These are phyloP conservation scores for Oceanodroma tethys DNA, from an alignment of 2,113 vertebrate genomes.

Conservation along the genomic window DNA sequence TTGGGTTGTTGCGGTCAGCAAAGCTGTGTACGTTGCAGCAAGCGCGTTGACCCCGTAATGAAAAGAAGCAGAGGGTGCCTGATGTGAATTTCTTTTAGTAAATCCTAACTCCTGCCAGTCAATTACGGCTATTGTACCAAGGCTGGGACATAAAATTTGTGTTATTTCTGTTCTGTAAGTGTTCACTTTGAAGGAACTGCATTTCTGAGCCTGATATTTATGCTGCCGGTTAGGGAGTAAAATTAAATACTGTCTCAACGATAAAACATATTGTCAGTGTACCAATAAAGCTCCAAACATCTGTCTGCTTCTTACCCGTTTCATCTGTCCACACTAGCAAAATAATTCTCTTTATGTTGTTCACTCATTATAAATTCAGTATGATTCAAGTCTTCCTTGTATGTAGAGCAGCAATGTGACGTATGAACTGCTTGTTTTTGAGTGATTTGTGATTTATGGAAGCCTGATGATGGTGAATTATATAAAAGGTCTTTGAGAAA, in stretches of 20 bases:
- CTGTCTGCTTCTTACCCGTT: not conserved
- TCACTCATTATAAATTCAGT: not conserved
- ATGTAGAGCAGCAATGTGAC: not conserved
- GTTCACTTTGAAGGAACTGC: not conserved
- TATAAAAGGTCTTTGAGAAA: not conserved
- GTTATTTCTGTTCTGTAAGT: not conserved
- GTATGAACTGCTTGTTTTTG: not conserved
- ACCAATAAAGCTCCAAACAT: not conserved
- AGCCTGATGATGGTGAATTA: not conserved
- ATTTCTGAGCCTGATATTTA: not conserved
- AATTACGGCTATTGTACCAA: not conserved
- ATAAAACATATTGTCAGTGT: not conserved
- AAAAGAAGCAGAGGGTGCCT: not conserved
- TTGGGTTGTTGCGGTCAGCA: not conserved
- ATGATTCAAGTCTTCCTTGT: not conserved
- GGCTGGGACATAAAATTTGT: not conserved
- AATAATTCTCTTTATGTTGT: not conserved
- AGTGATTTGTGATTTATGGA: not conserved
- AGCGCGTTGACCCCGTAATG: not conserved
- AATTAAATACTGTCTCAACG: not conserved
- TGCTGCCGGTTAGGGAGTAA: not conserved
- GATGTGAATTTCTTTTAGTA: not conserved
- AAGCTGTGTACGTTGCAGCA: rapidly evolving
- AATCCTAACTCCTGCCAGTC: not conserved
- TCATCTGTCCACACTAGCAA: not conserved